Evolutionary conservation across 2,797 vertebrate species (phyloP).

Genomic region (Peromyscus nudipes): DNA sequence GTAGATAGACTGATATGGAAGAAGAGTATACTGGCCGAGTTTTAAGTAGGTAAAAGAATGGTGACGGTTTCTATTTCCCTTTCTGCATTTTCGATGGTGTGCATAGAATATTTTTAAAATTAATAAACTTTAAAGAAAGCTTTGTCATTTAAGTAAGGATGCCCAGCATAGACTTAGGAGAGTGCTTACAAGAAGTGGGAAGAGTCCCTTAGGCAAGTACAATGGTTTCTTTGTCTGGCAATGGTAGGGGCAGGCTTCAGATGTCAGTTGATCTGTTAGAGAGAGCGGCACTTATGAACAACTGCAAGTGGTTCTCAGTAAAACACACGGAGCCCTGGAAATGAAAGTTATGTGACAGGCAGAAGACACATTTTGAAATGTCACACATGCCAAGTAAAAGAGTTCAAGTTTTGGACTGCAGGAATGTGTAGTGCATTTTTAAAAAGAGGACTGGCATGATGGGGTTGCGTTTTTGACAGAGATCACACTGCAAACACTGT

Average conservation of each 20-base stretch:
- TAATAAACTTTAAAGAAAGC: neutral
- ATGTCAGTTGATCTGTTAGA: neutral
- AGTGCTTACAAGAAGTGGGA: neutral
- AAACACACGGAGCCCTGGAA: neutral
- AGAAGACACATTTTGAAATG: constrained; percentile 65
- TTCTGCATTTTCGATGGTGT: neutral
- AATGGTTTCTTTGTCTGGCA: neutral
- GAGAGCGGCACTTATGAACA: neutral
- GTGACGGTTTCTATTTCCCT: neutral
- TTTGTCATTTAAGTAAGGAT: neutral
- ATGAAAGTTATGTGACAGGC: constrained; percentile 29
- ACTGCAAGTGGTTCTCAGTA: neutral
- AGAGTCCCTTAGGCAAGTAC: neutral
- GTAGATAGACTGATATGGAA: neutral
- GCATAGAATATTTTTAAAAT: constrained; percentile 41
- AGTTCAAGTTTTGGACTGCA: constrained; percentile 46
- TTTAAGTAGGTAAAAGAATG: constrained; percentile 32
- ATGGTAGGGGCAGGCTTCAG: neutral
- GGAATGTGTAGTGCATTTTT: neutral
- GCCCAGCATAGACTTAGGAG: neutral
- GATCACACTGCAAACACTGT: neutral
- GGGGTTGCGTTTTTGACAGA: constrained; percentile 58
- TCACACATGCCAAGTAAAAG: constrained; percentile 44
- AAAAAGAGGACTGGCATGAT: constrained; percentile 5
- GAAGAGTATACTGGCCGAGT: neutral